phyloP scores from a whole-genome alignment of 2,113 vertebrate species.

The Chloropsis hardwickii region DNA sequence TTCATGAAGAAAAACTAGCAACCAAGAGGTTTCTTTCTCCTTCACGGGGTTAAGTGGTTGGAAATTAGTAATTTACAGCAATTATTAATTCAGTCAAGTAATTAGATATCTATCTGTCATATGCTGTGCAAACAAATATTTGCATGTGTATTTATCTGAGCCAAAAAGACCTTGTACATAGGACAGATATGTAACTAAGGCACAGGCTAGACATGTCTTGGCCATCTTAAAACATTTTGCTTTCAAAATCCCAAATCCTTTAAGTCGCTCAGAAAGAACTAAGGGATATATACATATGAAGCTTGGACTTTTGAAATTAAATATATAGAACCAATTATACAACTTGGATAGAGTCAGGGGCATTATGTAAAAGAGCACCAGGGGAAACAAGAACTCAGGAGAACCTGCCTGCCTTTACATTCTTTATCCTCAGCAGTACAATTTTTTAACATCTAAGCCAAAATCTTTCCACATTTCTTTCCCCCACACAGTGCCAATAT shows the following conservation, averaged over 20 bases:
- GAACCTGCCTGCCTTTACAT: neutral
- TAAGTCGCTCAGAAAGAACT: neutral
- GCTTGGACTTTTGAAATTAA: slow-evolving; percentile 17
- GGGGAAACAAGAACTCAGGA: neutral
- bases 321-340: neutral
- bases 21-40: neutral
- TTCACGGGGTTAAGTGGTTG: neutral
- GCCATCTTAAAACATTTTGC: neutral
- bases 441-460: neutral
- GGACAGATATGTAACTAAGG: neutral
- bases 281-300: neutral
- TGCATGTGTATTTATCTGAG: neutral
- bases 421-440: slow-evolving; percentile 9
- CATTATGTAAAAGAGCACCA: neutral
- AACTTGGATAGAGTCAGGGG: neutral
- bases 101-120: neutral
- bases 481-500: neutral
- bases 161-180: neutral
- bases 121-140: neutral
- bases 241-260: slow-evolving; percentile 22
- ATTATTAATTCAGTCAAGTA: neutral
- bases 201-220: neutral
- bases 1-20: neutral
- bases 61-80: neutral
- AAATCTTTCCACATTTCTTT: neutral